These are phyloP conservation scores for Xanthorhoe spadicearia DNA, from an alignment of 2,888 invertebrate species.

Conservation along the genomic window DNA sequence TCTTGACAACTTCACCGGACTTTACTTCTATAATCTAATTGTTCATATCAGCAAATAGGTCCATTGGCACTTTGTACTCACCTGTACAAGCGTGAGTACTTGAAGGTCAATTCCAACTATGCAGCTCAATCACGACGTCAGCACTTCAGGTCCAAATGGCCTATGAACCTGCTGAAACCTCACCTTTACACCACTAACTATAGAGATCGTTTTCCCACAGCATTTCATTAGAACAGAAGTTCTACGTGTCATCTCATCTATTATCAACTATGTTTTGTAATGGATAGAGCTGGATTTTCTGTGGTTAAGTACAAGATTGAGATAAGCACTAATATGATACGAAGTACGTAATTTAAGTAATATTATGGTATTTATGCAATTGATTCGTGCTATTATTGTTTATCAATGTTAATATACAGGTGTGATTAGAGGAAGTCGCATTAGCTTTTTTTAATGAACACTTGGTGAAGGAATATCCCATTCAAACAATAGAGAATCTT, in stretches of 20 bases:
- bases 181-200: slow-evolving; percentile 19
- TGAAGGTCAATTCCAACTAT: slow-evolving; percentile 75
- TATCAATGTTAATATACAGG: slow-evolving; percentile 24
- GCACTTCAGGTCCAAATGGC: slow-evolving; percentile 44
- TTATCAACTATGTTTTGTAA: background rate
- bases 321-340: slow-evolving; percentile 26
- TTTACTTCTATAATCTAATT: too few relatives aligned
- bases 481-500: background rate
- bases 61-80: slow-evolving; percentile 24
- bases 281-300: slow-evolving; percentile 1
- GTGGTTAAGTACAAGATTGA: slow-evolving; percentile 2
- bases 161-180: slow-evolving; percentile 23
- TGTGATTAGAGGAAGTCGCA: slow-evolving; percentile 17
- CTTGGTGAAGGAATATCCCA: background rate
- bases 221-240: background rate
- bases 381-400: slow-evolving; percentile 33
- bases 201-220: slow-evolving; percentile 3
- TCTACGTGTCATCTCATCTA: background rate
- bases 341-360: slow-evolving; percentile 50
- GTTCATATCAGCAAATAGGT: background rate
- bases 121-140: slow-evolving; percentile 73
- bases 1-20: too few relatives aligned
- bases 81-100: slow-evolving; percentile 68
- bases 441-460: background rate
- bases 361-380: slow-evolving; percentile 54